Percentiles rank a stretch among this genome's conserved stretches.
Conservation (phyloP, 2,797 vertebrate species). For the Myotis vivesi region DNA sequence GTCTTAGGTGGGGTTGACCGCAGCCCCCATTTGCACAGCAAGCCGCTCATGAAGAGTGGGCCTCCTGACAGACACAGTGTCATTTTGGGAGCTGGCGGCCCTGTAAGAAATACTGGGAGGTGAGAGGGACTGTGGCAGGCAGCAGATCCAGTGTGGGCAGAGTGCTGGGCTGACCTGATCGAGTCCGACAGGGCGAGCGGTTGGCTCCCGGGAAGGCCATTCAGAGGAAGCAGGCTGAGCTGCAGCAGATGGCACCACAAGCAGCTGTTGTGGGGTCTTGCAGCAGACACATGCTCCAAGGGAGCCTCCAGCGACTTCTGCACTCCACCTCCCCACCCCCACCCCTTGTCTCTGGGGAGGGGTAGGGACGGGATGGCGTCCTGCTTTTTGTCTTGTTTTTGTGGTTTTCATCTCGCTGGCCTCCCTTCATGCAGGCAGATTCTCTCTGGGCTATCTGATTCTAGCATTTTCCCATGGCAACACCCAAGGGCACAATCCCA, state of each 20-base stretch:
- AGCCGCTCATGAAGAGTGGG: slow-evolving; percentile 69
- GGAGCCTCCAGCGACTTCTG: not conserved
- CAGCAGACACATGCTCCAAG: not conserved
- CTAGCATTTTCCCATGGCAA: slow-evolving; percentile 47
- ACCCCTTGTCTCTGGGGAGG: not conserved
- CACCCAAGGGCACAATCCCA: slow-evolving; percentile 7
- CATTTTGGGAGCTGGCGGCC: slow-evolving; percentile 76
- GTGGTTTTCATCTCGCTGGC: not conserved
- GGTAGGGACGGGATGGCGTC: not conserved
- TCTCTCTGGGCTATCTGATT: slow-evolving; percentile 13
- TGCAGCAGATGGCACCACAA: slow-evolving; percentile 85
- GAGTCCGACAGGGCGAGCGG: slow-evolving; percentile 82
- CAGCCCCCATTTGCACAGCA: not conserved
- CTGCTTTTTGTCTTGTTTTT: not conserved
- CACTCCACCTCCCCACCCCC: not conserved
- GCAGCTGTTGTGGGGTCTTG: slow-evolving; percentile 81
- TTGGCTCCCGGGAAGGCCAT: slow-evolving; percentile 82
- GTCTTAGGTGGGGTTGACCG: not conserved
- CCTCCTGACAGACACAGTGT: slow-evolving; percentile 72
- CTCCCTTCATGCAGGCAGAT: not conserved
- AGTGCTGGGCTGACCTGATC: slow-evolving; percentile 85
- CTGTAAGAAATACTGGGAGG: slow-evolving; percentile 72
- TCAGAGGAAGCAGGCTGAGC: slow-evolving; percentile 82
- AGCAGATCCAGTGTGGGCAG: slow-evolving; percentile 76
- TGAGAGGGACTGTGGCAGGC: slow-evolving; percentile 71